These are phyloP conservation scores for Myanophis thanlyinensis DNA, from an alignment of 2,113 vertebrate genomes.

Conservation along the genomic window DNA sequence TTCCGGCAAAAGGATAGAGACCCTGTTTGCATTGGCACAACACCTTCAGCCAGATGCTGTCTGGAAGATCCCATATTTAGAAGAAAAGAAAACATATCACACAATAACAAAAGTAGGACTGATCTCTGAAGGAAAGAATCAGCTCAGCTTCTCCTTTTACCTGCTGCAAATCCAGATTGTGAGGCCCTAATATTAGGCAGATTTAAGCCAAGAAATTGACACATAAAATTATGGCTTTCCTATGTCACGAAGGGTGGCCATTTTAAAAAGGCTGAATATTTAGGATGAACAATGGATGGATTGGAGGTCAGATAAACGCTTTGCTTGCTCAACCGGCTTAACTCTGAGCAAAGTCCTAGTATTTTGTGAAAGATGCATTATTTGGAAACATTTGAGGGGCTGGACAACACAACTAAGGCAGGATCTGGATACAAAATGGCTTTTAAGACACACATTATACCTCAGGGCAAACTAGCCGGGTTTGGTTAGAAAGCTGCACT, in stretches of 20 bases:
- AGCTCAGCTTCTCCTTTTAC: not conserved
- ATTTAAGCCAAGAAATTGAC: not conserved
- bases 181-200: not conserved
- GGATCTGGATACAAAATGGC: conserved; percentile 29
- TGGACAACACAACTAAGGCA: conserved; percentile 25
- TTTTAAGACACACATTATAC: conserved; percentile 36
- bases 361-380: not conserved
- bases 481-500: conserved; percentile 28
- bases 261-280: not conserved
- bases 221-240: not conserved
- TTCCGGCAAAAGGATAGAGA: not conserved
- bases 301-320: not conserved
- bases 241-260: not conserved
- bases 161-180: not conserved
- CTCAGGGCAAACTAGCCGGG: conserved; percentile 34
- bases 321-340: accelerated
- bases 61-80: not conserved
- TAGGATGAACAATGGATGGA: not conserved
- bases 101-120: not conserved
- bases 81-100: not conserved
- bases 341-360: not conserved
- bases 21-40: not conserved
- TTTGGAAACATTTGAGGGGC: not conserved
- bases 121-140: not conserved
- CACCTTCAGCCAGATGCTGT: not conserved